A percentile compares a stretch with the other conserved stretches of the same genome.
These are phyloP conservation scores for Hydra vulgaris DNA, from an alignment of 30 jellyfish, hydroid and myxozoan genomes.

Conservation along the genomic window DNA sequence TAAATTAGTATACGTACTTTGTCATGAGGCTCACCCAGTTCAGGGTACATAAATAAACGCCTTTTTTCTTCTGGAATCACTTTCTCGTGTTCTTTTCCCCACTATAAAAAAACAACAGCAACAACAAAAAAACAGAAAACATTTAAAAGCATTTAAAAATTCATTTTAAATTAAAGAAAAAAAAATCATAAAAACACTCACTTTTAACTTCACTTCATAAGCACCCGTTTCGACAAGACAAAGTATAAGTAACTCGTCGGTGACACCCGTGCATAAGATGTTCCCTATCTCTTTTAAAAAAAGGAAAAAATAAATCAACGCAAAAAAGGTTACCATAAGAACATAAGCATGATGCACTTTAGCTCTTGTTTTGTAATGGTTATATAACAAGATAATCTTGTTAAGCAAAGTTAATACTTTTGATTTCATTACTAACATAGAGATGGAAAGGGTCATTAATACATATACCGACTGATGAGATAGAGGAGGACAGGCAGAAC, in stretches of 20 bases:
- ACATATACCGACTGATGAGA: too few species aligned
- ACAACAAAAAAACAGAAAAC: background rate
- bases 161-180: background rate
- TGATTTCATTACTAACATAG: too few species aligned
- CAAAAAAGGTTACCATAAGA: too few species aligned
- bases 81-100: conserved; percentile 36
- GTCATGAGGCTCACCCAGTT: conserved; percentile 48
- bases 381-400: too few species aligned
- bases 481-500: too few species aligned
- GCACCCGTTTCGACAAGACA: conserved; percentile 65
- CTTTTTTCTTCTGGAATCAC: conserved; percentile 29
- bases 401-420: too few species aligned
- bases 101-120: conserved; percentile 12
- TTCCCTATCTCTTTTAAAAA: conserved; percentile 53
- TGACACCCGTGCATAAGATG: conserved; percentile 69
- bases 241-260: conserved; percentile 51
- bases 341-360: background rate
- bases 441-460: too few species aligned
- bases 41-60: conserved; percentile 35
- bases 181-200: background rate
- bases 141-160: background rate
- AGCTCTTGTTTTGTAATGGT: too few species aligned
- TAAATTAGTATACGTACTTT: conserved; percentile 24
- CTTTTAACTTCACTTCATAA: conserved; percentile 40
- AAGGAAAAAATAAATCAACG: background rate